A percentile compares a stretch with the other conserved stretches of the same genome.
Evolutionary conservation across 2,797 vertebrate genomes (phyloP).

Genomic region (Heterohyrax brucei): DNA sequence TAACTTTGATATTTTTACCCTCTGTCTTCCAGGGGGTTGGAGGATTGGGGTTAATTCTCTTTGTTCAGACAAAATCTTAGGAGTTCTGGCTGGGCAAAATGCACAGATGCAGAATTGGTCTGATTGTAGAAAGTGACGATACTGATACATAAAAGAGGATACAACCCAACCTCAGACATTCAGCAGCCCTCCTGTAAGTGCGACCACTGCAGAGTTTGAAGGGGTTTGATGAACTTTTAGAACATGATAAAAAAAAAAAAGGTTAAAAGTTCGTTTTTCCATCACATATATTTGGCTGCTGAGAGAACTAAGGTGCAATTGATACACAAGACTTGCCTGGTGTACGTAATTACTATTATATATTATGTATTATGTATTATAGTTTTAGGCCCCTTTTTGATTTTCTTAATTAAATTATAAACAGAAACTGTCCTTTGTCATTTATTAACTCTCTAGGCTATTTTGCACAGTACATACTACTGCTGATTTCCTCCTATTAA

Average conservation of each 20-base stretch:
- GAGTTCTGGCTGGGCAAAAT: background rate
- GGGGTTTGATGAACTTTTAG: background rate
- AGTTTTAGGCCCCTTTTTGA: background rate
- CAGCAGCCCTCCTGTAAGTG: background rate
- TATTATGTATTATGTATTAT: conserved; percentile 12
- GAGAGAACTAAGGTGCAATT: background rate
- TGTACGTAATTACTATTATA: conserved; percentile 16
- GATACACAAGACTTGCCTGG: background rate
- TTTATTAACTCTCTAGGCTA: conserved; percentile 11
- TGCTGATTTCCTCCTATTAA: background rate
- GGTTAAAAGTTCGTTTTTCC: background rate
- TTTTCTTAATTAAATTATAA: conserved; percentile 20
- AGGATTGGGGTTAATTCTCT: background rate
- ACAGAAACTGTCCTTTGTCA: background rate
- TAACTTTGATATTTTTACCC: background rate
- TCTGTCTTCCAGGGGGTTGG: too few relatives aligned
- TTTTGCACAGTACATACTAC: background rate
- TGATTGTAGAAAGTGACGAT: background rate
- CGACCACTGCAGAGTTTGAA: background rate
- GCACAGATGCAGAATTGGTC: background rate
- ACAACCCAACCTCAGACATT: background rate
- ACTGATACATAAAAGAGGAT: background rate
- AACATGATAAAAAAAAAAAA: background rate
- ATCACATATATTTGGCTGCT: background rate
- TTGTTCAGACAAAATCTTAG: background rate